phyloP scores from a whole-genome alignment of 2,113 vertebrate species.

The Mionectes macconnelli region DNA sequence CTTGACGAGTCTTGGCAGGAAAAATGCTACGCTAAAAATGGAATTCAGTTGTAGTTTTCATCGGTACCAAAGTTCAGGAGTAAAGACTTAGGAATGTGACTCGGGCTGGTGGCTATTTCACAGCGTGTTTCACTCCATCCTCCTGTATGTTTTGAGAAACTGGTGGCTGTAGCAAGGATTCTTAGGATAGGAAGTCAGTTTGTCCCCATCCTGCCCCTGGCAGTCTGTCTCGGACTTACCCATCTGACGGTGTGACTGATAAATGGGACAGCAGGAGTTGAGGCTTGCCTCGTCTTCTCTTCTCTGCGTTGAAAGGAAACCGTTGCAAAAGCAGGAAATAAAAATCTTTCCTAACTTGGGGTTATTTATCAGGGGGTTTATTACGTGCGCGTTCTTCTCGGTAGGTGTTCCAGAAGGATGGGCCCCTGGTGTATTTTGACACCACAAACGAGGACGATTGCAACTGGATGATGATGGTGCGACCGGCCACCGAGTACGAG shows the following conservation, averaged over 20 bases:
- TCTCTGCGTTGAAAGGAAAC: neutral
- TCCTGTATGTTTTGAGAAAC: neutral
- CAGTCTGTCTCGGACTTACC: neutral
- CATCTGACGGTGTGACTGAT: neutral
- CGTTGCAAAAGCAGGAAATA: neutral
- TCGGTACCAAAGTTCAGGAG: neutral
- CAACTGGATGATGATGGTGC: conserved; percentile 99
- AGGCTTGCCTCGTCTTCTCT: neutral
- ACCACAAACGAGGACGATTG: conserved; percentile 92
- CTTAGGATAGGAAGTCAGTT: neutral
- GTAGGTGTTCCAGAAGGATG: conserved; percentile 92
- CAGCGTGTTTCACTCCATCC: neutral
- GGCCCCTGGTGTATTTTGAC: conserved; percentile 85
- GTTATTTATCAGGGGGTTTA: neutral
- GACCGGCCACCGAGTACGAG: conserved; percentile 82
- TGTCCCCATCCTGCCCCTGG: neutral
- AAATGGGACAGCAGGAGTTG: neutral
- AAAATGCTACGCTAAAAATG: neutral
- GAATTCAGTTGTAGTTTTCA: neutral
- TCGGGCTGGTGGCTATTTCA: neutral
- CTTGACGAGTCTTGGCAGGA: neutral
- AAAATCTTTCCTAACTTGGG: neutral
- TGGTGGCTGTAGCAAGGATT: neutral
- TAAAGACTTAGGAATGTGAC: neutral
- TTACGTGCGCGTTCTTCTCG: neutral